These are phyloP conservation scores for Physeter macrocephalus DNA, from an alignment of 2,113 vertebrate genomes.

Conservation along the genomic window DNA sequence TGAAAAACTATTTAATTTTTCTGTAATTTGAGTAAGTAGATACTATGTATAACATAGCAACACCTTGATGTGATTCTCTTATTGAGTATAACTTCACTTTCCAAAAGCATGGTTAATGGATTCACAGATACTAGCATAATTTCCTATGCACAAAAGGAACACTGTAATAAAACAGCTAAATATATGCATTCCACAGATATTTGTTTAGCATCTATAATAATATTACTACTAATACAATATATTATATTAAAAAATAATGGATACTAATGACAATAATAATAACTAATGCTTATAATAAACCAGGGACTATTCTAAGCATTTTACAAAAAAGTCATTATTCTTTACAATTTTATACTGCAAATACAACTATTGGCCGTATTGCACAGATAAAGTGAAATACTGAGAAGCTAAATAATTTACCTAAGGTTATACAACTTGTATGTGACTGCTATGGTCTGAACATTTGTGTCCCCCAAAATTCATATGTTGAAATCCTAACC, in stretches of 20 bases:
- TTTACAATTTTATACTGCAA: background rate
- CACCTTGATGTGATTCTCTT: background rate
- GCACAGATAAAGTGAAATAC: background rate
- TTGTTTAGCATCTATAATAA: background rate
- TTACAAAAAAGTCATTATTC: background rate
- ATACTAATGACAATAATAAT: background rate
- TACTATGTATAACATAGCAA: background rate
- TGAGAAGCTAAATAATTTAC: background rate
- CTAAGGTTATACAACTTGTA: background rate
- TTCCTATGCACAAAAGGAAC: background rate
- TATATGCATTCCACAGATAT: background rate
- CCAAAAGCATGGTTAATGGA: background rate
- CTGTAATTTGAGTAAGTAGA: background rate
- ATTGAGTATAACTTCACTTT: background rate
- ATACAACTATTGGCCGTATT: background rate
- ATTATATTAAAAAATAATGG: background rate
- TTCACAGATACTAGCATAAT: background rate
- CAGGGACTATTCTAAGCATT: background rate
- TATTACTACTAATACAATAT: background rate
- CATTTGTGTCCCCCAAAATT: background rate
- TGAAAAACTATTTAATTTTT: slow-evolving; percentile 23
- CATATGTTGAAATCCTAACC: background rate
- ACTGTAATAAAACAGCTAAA: background rate
- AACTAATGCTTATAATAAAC: background rate
- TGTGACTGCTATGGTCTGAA: background rate